These are phyloP conservation scores for Actenoides lindsayi DNA, from an alignment of 2,113 vertebrate genomes.

Conservation along the genomic window DNA sequence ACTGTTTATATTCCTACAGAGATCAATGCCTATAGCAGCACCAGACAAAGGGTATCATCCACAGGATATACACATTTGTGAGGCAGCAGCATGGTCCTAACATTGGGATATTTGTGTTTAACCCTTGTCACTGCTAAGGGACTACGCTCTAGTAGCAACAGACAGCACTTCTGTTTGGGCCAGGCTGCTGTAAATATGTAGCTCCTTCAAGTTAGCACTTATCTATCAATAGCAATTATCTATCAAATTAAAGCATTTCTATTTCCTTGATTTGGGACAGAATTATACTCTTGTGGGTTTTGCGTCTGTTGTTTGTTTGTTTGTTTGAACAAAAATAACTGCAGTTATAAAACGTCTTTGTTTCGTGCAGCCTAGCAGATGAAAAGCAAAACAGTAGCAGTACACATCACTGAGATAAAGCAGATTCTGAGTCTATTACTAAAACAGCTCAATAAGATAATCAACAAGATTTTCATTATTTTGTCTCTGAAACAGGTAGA, in stretches of 20 bases:
- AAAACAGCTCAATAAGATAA: neutral
- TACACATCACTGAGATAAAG: neutral
- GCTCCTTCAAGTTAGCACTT: neutral
- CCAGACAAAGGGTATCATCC: conserved; percentile 22
- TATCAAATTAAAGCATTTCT: neutral
- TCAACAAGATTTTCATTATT: neutral
- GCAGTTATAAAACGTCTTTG: neutral
- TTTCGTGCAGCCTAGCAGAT: neutral
- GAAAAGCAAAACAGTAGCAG: neutral
- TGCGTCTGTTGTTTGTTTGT: neutral
- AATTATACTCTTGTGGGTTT: neutral
- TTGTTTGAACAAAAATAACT: neutral
- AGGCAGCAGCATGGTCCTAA: neutral
- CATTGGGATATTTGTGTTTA: neutral
- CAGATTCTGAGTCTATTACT: neutral
- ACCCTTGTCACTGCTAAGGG: neutral
- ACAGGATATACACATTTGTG: conserved; percentile 11
- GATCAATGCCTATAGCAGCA: conserved; percentile 7
- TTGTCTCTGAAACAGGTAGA: neutral
- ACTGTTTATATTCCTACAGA: neutral
- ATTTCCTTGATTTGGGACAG: neutral
- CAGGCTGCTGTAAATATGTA: neutral
- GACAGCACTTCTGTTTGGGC: neutral
- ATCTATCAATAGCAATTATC: neutral
- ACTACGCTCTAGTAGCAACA: neutral